phyloP scores from a whole-genome alignment of 2,797 vertebrate genomes.

The Gastrophryne carolinensis region DNA sequence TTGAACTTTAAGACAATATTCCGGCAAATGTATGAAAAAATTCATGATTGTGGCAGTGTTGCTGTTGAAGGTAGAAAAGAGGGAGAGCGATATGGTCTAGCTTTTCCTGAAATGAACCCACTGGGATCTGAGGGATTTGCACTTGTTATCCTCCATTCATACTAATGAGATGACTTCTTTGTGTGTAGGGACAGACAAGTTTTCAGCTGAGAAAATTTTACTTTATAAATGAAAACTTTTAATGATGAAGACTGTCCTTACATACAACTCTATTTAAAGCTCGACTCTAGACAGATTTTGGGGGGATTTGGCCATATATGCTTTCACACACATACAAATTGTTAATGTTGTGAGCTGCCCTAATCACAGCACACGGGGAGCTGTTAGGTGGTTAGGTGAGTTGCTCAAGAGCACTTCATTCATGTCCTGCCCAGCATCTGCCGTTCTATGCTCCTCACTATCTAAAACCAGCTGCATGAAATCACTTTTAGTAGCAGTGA shows the following conservation, averaged over 20 bases:
- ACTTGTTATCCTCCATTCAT: constrained; percentile 8
- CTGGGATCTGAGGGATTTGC: constrained; percentile 11
- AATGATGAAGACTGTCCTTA: background rate
- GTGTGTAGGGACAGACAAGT: background rate
- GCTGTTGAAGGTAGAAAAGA: background rate
- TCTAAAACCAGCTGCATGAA: no score
- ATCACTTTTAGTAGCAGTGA: no score
- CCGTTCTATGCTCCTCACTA: no score
- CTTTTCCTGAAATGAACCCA: constrained; percentile 22
- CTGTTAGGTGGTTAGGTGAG: no score
- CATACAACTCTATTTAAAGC: constrained; percentile 38
- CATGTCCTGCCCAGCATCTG: no score
- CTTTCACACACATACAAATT: no score
- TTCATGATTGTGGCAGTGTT: background rate
- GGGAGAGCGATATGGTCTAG: constrained; percentile 1
- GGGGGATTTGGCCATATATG: no score
- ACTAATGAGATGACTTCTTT: background rate
- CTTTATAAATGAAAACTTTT: constrained; percentile 10
- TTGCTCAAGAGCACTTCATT: no score
- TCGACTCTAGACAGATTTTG: no score
- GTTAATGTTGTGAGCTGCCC: no score
- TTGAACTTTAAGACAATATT: background rate
- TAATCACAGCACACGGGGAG: no score
- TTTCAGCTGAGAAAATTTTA: background rate
- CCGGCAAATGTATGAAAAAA: background rate